Percentiles rank a stretch among this genome's conserved stretches.
phyloP scores from a whole-genome alignment of 2,797 vertebrate species.

The Chaetodon trifasciatus region DNA sequence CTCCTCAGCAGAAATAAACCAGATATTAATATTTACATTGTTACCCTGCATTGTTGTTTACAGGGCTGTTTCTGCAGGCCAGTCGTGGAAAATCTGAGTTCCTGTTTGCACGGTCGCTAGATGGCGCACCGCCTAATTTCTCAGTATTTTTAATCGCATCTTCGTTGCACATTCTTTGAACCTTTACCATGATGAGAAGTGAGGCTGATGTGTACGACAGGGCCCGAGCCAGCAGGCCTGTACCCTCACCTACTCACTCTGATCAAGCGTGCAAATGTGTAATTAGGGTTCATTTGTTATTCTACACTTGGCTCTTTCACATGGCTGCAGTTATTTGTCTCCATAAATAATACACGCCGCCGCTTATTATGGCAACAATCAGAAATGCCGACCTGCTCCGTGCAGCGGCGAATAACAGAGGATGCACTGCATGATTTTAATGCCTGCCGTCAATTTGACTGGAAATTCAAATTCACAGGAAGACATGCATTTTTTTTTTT shows the following conservation, averaged over 20 bases:
- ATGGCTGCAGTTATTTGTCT: constrained; percentile 36
- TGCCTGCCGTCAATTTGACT: not conserved
- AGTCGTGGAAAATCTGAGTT: constrained; percentile 20
- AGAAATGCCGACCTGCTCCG: constrained; percentile 19
- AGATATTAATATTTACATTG: constrained; percentile 12
- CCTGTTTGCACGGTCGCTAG: constrained; percentile 52
- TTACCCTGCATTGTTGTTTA: constrained; percentile 47
- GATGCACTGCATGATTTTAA: not conserved
- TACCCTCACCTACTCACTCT: not conserved
- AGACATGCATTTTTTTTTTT: not conserved
- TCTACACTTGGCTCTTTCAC: constrained; percentile 27
- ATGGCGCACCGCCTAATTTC: constrained; percentile 63
- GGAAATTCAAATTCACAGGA: not conserved
- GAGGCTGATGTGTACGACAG: constrained; percentile 40
- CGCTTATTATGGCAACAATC: constrained; percentile 18
- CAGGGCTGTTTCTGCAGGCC: constrained; percentile 36
- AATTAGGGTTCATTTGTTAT: not conserved
- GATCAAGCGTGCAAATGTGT: not conserved
- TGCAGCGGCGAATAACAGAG: constrained; percentile 5
- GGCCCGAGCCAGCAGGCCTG: constrained; percentile 52
- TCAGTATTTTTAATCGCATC: constrained; percentile 38
- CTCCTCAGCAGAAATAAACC: constrained; percentile 20
- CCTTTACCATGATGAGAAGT: constrained; percentile 48
- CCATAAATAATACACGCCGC: constrained; percentile 18
- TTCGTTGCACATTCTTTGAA: constrained; percentile 58